Evolutionary conservation across 2,888 invertebrate species (phyloP).

Genomic region (Xanthia icteritia): DNA sequence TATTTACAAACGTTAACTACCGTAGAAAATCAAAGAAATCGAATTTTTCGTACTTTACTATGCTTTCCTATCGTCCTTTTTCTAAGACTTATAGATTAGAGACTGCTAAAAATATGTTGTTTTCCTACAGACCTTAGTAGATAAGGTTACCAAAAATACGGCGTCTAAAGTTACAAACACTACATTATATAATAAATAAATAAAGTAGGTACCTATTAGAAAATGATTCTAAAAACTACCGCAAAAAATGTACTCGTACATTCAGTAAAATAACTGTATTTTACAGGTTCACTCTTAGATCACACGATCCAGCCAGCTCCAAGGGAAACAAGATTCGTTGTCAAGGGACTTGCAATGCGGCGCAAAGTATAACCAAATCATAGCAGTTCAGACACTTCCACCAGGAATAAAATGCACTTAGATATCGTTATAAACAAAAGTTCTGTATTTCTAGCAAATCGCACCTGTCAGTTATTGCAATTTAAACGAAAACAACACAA

Average conservation of each 20-base stretch:
- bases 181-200: neutral
- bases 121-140: neutral
- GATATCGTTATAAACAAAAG: constrained; percentile 15
- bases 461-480: no score
- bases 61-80: neutral
- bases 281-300: constrained; percentile 60
- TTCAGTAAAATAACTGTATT: constrained; percentile 38
- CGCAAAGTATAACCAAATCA: constrained; percentile 63
- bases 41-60: neutral
- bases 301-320: constrained; percentile 53
- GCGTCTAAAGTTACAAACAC: constrained; percentile 1
- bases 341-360: constrained; percentile 65
- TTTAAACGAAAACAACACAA: neutral
- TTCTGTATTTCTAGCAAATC: constrained; percentile 23
- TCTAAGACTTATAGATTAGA: neutral
- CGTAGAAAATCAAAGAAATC: neutral
- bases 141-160: neutral
- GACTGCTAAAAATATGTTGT: neutral
- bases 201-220: neutral
- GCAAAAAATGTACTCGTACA: constrained; percentile 17
- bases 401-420: constrained; percentile 59
- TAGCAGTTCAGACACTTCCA: constrained; percentile 54
- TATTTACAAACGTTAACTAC: constrained; percentile 11
- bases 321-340: constrained; percentile 62
- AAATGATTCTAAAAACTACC: constrained; percentile 11